These are phyloP conservation scores for Lutjanus erythropterus DNA, from an alignment of 2,113 vertebrate species.

Conservation along the genomic window DNA sequence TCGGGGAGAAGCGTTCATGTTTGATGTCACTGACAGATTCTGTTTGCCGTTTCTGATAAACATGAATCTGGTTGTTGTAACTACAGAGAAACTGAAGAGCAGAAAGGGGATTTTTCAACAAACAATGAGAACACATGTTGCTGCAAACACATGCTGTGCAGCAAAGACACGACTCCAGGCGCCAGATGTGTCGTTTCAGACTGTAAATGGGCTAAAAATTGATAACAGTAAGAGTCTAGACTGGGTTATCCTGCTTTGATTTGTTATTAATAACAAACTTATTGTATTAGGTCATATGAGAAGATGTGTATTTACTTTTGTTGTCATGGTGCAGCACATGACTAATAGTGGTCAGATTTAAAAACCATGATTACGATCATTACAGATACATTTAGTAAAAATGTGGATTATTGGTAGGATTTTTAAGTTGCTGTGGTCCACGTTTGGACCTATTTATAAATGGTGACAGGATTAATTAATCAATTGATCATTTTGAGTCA, in stretches of 20 bases:
- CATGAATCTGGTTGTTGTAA: too few species aligned
- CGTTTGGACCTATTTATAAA: too few species aligned
- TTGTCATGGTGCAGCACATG: neutral
- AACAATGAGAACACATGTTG: neutral
- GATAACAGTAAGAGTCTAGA: neutral
- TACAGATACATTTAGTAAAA: too few species aligned
- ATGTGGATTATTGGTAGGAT: too few species aligned
- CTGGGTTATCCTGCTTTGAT: neutral
- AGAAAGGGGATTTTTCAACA: neutral
- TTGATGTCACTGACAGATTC: too few species aligned
- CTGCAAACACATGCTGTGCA: neutral
- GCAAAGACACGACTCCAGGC: neutral
- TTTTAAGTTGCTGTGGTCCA: too few species aligned
- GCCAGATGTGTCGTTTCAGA: neutral
- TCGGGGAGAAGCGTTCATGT: too few species aligned
- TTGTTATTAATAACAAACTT: neutral
- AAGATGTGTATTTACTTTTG: neutral
- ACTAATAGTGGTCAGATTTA: neutral
- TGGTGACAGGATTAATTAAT: too few species aligned
- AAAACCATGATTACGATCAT: too few species aligned
- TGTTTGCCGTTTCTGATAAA: too few species aligned
- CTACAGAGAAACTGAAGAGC: too few species aligned
- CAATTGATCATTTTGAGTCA: too few species aligned
- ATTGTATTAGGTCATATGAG: neutral
- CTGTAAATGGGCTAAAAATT: neutral